Base-by-base conservation (phyloP, 2,797 vertebrate species). In the Chromobotia macracanthus region DNA sequence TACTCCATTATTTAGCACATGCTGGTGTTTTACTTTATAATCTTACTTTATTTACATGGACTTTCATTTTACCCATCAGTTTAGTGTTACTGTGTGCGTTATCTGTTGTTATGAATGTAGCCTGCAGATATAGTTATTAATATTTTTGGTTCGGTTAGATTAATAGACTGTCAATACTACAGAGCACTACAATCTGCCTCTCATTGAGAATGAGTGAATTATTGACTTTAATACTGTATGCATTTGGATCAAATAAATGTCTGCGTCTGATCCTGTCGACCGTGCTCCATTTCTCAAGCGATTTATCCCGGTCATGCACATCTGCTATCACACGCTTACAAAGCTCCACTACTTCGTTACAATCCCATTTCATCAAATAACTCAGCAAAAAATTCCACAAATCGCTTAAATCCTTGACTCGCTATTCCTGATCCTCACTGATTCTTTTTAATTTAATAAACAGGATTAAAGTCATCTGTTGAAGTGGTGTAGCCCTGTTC, bases 371-470 rank as follows among this genome's bases (percentile, higher is more conserved):
- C 93, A 93, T 94, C 89, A 88, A 94, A 91, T 88, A 89, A 90
- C 92, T 91, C 77, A n/a, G 76, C 86, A 85, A 88, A 85, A 90
- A 94, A 93, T 89, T 91, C 89, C 88, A 85, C 83, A 84, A 92
- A 90, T 91, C 84, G 92, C 94, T 91, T 90, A 92, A 93, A 95
- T 93, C 92, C 91, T 89, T 78, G 80, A 91, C 91, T 94, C 91
- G 93, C 88, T 91, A 91, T 88, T 91, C 91, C 92, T 94, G 91
- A 94, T 95, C 93, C 95, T 93, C 92, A 93, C 94, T 95, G 92
- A 90, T 93, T 91, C 92, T 95, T 95, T 95, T 93, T 94, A 94
- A 96, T 94, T 95, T 94, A 94, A 92, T 94, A 93, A 94, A 93
- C 91, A 93, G 93, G 91, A 95, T 95, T 95, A 93, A 90, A 91